phyloP scores from a whole-genome alignment of 2,113 vertebrate genomes.

The Pedionomus torquatus region DNA sequence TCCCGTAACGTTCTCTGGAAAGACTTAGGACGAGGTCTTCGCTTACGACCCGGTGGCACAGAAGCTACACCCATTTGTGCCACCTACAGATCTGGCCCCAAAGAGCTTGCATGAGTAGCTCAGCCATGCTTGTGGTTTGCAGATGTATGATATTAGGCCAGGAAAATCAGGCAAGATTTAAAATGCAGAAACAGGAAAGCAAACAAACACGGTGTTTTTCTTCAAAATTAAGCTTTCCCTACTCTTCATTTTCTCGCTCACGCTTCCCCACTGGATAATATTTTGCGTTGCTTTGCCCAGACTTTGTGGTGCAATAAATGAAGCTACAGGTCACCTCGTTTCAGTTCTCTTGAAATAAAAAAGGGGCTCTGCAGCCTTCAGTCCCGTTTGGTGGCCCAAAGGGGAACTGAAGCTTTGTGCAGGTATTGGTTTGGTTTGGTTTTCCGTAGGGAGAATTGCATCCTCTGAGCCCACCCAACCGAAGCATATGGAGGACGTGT shows the following conservation, averaged over 20 bases:
- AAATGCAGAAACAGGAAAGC: not conserved
- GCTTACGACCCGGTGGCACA: not conserved
- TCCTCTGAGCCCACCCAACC: not conserved
- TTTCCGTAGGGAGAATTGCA: not conserved
- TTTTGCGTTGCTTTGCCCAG: not conserved
- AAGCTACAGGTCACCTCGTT: not conserved
- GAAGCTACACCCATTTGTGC: not conserved
- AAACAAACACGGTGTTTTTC: not conserved
- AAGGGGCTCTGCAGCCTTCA: not conserved
- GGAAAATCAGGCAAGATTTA: not conserved
- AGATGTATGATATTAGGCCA: not conserved
- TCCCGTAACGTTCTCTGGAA: rapidly evolving
- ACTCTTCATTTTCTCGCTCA: not conserved
- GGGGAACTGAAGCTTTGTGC: not conserved
- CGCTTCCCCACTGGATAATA: not conserved
- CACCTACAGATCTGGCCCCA: not conserved
- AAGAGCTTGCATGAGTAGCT: not conserved
- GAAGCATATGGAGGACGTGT: not conserved
- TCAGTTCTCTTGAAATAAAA: not conserved
- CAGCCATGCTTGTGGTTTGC: not conserved
- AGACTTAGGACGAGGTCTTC: not conserved
- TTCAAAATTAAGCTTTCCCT: not conserved
- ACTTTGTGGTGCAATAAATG: not conserved
- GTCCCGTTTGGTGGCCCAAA: not conserved
- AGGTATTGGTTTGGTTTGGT: not conserved